These are phyloP conservation scores for Odocoileus virginianus DNA, from an alignment of 2,113 vertebrate genomes.

Conservation along the genomic window DNA sequence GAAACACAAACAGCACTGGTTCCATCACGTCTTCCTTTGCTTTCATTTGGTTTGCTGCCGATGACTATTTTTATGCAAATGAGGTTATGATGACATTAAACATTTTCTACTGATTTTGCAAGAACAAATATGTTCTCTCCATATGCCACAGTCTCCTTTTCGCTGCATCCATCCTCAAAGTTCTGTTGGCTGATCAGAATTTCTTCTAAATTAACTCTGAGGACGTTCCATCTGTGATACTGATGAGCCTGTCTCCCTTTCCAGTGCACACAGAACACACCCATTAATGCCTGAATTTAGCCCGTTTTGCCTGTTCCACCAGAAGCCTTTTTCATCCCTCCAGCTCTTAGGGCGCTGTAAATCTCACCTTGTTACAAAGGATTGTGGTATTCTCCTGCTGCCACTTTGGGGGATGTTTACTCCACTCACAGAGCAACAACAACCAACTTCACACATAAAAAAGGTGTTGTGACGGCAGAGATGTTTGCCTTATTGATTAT, in stretches of 20 bases:
- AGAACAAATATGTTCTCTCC: slow-evolving; percentile 73
- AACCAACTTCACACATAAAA: background rate
- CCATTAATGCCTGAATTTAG: slow-evolving; percentile 9
- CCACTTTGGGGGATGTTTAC: background rate
- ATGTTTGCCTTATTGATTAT: background rate
- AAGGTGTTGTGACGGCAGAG: background rate
- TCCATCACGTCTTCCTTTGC: background rate
- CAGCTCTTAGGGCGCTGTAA: background rate
- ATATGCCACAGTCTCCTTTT: slow-evolving; percentile 59
- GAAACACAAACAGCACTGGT: background rate
- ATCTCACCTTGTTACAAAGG: background rate
- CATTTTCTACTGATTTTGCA: slow-evolving; percentile 70
- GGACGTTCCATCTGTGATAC: slow-evolving; percentile 49
- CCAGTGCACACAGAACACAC: background rate
- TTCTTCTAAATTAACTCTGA: slow-evolving; percentile 50
- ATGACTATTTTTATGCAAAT: slow-evolving; percentile 70
- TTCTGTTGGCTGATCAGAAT: slow-evolving; percentile 39
- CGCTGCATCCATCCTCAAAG: slow-evolving; percentile 43
- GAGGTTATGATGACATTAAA: slow-evolving; percentile 68
- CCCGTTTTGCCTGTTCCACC: background rate
- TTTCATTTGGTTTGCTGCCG: slow-evolving; percentile 9
- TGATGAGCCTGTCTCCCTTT: slow-evolving; percentile 1
- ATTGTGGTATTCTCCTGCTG: background rate
- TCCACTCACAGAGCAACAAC: background rate
- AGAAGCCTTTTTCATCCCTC: background rate